Percentiles rank a stretch among this genome's conserved stretches.
phyloP scores from a whole-genome alignment of 2,888 invertebrate species.

The Mystacides longicornis region DNA sequence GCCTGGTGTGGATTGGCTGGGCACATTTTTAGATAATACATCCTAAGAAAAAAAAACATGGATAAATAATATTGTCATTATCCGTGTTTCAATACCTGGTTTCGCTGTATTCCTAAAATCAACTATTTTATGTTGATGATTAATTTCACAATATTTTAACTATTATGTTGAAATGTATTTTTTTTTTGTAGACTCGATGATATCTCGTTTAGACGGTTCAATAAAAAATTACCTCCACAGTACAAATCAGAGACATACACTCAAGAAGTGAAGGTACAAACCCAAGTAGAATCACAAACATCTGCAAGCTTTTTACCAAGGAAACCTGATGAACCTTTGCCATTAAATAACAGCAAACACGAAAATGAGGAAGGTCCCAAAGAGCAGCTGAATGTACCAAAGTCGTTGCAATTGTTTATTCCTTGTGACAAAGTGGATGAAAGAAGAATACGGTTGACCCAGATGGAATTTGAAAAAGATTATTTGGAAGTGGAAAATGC shows the following conservation, averaged over 20 bases:
- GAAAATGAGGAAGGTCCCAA: not conserved
- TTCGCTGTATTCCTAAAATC: no score
- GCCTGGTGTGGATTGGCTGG: no score
- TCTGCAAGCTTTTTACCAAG: not conserved
- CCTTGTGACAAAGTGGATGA: slow-evolving; percentile 7
- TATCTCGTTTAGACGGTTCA: not conserved
- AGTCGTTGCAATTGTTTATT: not conserved
- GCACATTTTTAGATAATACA: no score
- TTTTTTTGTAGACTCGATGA: not conserved
- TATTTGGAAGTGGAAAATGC: slow-evolving; percentile 11
- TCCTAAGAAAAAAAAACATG: no score
- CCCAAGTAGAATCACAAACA: not conserved
- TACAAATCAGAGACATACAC: not conserved
- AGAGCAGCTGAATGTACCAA: not conserved
- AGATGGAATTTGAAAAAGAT: slow-evolving; percentile 17
- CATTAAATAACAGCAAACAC: not conserved
- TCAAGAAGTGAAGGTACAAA: not conserved
- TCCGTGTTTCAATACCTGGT: no score
- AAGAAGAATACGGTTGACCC: slow-evolving; percentile 9
- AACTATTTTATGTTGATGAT: no score
- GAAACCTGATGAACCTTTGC: not conserved
- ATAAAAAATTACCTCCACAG: not conserved
- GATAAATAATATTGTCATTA: no score
- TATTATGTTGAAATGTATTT: no score
- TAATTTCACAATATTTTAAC: no score